Percentiles rank a stretch among this genome's conserved stretches.
These are phyloP conservation scores for Pentalonia nigronervosa DNA, from an alignment of 1,140 invertebrate genomes.

Conservation along the genomic window DNA sequence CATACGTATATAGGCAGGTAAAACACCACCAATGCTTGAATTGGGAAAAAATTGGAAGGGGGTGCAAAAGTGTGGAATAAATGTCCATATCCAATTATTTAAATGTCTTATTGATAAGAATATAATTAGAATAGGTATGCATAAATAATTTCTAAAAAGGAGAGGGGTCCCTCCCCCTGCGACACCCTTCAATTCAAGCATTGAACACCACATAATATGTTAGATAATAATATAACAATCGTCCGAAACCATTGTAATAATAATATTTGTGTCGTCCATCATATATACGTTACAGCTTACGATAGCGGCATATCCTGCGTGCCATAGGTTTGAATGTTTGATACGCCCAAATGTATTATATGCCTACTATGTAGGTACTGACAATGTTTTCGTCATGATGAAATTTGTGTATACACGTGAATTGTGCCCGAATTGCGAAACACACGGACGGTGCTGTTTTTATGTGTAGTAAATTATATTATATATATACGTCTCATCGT, in stretches of 20 bases:
- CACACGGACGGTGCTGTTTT: not conserved
- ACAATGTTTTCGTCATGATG: not conserved
- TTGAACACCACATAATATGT: no score
- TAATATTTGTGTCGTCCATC: not conserved
- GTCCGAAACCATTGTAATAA: not conserved
- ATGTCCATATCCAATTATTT: no score
- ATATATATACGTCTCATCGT: constrained; percentile 13
- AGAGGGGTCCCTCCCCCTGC: no score
- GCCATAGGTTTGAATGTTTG: not conserved
- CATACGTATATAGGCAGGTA: not conserved
- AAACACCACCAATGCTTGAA: no score
- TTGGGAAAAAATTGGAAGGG: no score
- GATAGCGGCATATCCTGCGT: not conserved
- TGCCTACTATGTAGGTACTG: not conserved
- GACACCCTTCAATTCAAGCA: no score
- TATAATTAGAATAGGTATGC: no score
- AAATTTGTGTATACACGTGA: not conserved
- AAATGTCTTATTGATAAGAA: no score
- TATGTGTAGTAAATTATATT: not conserved
- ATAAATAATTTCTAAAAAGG: no score
- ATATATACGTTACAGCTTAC: not conserved
- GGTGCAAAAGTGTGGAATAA: no score
- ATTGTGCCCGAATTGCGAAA: constrained; percentile 7
- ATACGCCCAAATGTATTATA: no score
- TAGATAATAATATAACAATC: not conserved